Evolutionary conservation across 2,888 invertebrate genomes (phyloP), one percentile per base, ranked within the genome.

Genomic region (Conus canariensis): DNA sequence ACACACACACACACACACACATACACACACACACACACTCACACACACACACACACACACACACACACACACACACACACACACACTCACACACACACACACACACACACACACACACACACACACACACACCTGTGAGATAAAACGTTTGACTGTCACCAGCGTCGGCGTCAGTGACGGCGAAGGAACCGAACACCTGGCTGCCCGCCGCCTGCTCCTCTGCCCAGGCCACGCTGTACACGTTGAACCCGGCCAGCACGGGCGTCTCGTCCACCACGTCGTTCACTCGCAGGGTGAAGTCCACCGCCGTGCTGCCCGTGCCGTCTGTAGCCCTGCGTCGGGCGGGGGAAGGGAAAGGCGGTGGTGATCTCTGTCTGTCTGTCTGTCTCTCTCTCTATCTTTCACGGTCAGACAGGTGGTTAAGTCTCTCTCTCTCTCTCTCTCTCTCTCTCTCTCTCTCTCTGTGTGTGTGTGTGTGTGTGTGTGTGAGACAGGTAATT

Each of bases 261-360:
- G 95, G 95, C 6, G 77, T 83, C 88, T 95, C 94, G 90, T 95
- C 95, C 90, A 94, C 95, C 77, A 94, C 92, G 89, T 95, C 94
- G 70, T 90, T 92, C 8, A 95, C 91, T 10, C 88, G 91, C 9
- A 95, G 92, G 0, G 90, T 90, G 82, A 88, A 90, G 22, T 45
- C 59, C 30, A 70, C 86, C 14, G 58, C 25, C 45, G 64, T n/a
- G 2, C 45, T 90, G 19, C 77, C 86, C 5, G 67, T n/a, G 25
- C 25, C 60, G 60, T 85, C 25, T 12, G 85, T 85, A 16, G 22
- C 85, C 12, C 85, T 85, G 85, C 3, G 3, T 56, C 9, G 22
- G 22, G 22, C 9, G 70, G 16, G 70, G 22, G 22, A 22, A 22
- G 22, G 19, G 70, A 70, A 22, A 7, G 19, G 70, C 7, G 70